Percentiles rank a stretch among this genome's conserved stretches.
phyloP scores from a whole-genome alignment of 2,797 vertebrate genomes.

The Leuciscus waleckii region DNA sequence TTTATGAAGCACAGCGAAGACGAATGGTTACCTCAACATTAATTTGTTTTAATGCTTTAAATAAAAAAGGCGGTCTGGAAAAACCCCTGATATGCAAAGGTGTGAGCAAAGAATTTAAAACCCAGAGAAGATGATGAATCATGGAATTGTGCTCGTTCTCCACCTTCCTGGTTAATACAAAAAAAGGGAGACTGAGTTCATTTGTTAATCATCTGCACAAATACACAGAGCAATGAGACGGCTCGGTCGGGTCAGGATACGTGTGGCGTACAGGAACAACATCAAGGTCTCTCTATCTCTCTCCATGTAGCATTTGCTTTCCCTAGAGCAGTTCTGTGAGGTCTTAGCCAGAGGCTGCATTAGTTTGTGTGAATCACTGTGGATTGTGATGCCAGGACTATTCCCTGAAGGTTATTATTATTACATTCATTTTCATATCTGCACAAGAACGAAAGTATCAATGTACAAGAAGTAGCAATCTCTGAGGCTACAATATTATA shows the following conservation, averaged over 20 bases:
- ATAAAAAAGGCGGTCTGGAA: neutral
- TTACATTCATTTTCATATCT: neutral
- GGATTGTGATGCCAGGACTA: constrained; percentile 2
- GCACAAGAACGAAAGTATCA: constrained; percentile 12
- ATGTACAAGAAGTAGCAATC: neutral
- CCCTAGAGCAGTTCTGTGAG: constrained; percentile 15
- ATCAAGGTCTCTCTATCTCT: constrained; percentile 8
- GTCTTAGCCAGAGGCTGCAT: neutral
- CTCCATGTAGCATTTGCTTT: neutral
- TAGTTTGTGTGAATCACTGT: neutral
- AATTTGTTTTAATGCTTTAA: neutral
- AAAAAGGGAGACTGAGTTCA: constrained; percentile 9
- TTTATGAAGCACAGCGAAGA: neutral
- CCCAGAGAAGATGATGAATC: constrained; percentile 22
- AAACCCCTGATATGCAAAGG: neutral
- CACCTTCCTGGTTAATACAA: neutral
- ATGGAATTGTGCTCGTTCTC: constrained; percentile 1
- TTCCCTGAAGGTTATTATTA: constrained; percentile 12
- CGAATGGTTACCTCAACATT: constrained; percentile 2
- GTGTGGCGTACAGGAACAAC: constrained; percentile 1
- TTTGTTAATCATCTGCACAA: constrained; percentile 44
- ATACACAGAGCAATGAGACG: neutral
- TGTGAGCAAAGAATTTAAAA: constrained; percentile 5
- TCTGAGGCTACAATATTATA: neutral
- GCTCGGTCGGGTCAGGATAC: neutral